phyloP scores from a whole-genome alignment of 1,140 invertebrate genomes.

The Microplitis demolitor region DNA sequence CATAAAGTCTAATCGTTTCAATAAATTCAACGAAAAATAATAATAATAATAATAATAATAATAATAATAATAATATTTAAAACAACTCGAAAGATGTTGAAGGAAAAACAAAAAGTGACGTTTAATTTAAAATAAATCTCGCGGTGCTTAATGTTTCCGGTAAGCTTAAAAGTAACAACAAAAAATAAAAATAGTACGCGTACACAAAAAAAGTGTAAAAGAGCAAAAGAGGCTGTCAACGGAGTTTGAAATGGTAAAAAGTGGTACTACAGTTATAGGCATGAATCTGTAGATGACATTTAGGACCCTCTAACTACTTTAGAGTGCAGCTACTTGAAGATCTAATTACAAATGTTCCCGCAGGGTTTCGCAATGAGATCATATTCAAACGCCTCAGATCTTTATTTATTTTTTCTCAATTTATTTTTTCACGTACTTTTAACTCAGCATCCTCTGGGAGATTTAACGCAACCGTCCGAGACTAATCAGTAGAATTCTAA shows the following conservation, averaged over 20 bases:
- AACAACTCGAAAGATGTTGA: neutral
- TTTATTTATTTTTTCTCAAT: neutral
- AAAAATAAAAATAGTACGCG: neutral
- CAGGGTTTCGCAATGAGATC: conserved; percentile 16
- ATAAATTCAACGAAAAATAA: no score
- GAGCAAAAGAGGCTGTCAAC: neutral
- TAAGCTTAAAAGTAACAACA: neutral
- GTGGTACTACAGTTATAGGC: conserved; percentile 26
- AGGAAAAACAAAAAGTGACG: neutral
- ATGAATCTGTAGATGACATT: conserved; percentile 41
- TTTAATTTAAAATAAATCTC: no score
- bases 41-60: no score
- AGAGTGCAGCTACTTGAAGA: conserved; percentile 26
- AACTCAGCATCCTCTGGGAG: neutral
- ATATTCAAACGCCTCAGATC: conserved; percentile 1
- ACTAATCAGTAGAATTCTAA: neutral
- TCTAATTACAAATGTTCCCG: conserved; percentile 28
- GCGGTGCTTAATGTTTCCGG: neutral
- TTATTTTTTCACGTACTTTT: neutral
- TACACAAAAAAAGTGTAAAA: neutral
- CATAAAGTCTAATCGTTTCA: no score
- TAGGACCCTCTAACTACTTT: conserved; percentile 31
- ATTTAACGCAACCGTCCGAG: neutral
- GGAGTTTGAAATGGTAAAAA: conserved; percentile 12
- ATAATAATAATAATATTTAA: no score